Conservation (phyloP, 2,888 invertebrate species). For the Chrysolina haemoptera region DNA sequence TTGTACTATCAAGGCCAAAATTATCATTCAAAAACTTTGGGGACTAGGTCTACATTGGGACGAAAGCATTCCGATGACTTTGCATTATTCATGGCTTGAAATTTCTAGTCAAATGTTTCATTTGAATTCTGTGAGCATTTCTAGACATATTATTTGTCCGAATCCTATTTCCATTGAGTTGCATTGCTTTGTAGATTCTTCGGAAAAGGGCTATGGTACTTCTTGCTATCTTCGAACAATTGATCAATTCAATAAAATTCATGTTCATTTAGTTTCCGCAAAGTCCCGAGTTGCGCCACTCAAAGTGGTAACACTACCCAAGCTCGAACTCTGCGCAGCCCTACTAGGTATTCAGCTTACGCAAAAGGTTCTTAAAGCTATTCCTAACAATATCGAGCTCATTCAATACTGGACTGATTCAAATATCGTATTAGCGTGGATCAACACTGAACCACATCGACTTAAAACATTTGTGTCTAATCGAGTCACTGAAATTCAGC, state of each 20-base stretch:
- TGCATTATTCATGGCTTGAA: slow-evolving; percentile 2
- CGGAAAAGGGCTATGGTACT: background rate
- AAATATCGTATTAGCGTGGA: no score
- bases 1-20: no score
- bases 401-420: no score
- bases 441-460: background rate
- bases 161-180: slow-evolving; percentile 1
- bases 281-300: slow-evolving; percentile 10
- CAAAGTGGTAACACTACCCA: background rate
- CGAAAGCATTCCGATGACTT: background rate
- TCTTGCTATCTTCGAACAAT: background rate
- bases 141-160: slow-evolving; percentile 17
- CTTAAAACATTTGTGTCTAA: slow-evolving; percentile 4
- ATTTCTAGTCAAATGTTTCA: background rate
- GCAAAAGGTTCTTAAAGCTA: no score
- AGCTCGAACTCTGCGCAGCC: no score
- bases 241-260: background rate
- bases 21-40: no score
- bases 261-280: background rate
- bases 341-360: no score
- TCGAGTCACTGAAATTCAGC: slow-evolving; percentile 18
- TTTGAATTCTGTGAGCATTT: background rate
- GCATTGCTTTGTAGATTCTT: background rate
- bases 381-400: no score
- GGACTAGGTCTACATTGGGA: background rate